phyloP scores from a whole-genome alignment of 1,140 invertebrate genomes.

The Temnothorax curvispinosus region DNA sequence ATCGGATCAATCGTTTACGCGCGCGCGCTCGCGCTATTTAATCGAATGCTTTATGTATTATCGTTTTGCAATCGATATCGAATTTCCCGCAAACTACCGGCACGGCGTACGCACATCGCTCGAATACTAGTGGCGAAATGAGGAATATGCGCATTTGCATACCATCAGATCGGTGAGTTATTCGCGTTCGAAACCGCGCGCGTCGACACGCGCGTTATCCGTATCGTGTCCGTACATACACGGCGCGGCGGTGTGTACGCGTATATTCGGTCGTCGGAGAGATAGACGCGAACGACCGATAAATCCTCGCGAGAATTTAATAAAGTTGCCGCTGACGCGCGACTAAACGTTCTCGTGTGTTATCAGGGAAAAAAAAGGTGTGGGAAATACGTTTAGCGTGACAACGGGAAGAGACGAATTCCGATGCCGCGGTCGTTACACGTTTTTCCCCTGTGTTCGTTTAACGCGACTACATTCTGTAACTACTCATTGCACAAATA shows the following conservation, averaged over 20 bases:
- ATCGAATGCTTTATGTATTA: conserved; percentile 11
- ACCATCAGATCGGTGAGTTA: conserved; percentile 41
- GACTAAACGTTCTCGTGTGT: conserved; percentile 45
- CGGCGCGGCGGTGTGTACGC: not conserved
- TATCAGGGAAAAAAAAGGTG: conserved; percentile 41
- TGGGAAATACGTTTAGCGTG: conserved; percentile 63
- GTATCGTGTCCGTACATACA: not conserved
- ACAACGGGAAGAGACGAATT: conserved; percentile 62
- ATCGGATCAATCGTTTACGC: conserved; percentile 4
- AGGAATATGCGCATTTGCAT: conserved; percentile 45
- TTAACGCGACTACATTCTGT: not conserved
- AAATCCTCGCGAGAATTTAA: conserved; percentile 73
- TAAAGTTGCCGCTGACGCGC: conserved; percentile 69
- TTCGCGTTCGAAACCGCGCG: conserved; percentile 23
- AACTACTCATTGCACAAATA: not conserved
- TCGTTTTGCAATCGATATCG: not conserved
- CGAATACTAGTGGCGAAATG: conserved; percentile 12
- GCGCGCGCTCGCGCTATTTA: not conserved
- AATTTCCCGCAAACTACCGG: not conserved
- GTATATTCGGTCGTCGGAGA: conserved; percentile 18
- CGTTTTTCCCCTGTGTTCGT: conserved; percentile 43
- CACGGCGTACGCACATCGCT: not conserved
- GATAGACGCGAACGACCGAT: conserved; percentile 69
- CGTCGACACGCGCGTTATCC: not conserved
- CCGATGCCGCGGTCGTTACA: conserved; percentile 45